Conservation (phyloP, 2,113 vertebrate genomes). For the Brachionichthys hirsutus region DNA sequence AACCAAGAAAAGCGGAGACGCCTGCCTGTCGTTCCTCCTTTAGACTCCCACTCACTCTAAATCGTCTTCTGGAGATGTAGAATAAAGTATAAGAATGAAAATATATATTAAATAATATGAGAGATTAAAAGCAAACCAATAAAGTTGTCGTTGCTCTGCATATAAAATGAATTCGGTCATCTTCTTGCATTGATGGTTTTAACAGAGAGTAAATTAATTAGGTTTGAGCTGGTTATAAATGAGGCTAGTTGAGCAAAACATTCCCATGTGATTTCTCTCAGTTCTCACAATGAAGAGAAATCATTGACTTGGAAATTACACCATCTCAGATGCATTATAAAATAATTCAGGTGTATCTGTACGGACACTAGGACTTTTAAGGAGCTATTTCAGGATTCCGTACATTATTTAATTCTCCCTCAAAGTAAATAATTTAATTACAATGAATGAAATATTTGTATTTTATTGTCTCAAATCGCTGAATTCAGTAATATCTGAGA, state of each 20-base stretch:
- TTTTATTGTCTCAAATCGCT: too few species aligned
- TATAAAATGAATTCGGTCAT: conserved; percentile 31
- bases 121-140: too few species aligned
- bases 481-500: too few species aligned
- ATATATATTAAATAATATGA: not conserved
- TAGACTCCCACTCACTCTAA: not conserved
- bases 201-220: conserved; percentile 53
- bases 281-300: conserved; percentile 38
- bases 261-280: conserved; percentile 48
- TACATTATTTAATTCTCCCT: too few species aligned
- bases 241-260: conserved; percentile 55
- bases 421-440: too few species aligned
- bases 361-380: not conserved
- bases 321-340: conserved; percentile 8
- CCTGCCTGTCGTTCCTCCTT: conserved; percentile 3
- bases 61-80: not conserved
- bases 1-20: conserved; percentile 30
- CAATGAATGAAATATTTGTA: too few species aligned
- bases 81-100: not conserved
- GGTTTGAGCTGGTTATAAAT: conserved; percentile 58
- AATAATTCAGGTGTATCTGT: conserved; percentile 2
- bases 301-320: conserved; percentile 42
- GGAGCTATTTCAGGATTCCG: too few species aligned
- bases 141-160: conserved; percentile 11
- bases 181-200: conserved; percentile 60